These are phyloP conservation scores for Plectrocnemia conspersa DNA, from an alignment of 1,140 invertebrate genomes.

Conservation along the genomic window DNA sequence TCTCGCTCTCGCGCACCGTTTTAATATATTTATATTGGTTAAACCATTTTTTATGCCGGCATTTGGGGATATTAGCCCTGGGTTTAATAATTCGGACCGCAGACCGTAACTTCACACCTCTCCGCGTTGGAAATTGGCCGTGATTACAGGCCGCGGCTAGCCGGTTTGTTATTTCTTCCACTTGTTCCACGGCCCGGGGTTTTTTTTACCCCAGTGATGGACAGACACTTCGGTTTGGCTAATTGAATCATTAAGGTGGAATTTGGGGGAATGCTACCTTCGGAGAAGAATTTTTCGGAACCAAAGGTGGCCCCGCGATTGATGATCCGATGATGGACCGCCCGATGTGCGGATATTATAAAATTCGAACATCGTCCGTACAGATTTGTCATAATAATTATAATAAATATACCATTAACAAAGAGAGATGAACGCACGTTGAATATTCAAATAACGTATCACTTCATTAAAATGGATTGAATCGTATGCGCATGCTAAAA, in stretches of 20 bases:
- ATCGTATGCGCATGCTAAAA: too few species aligned
- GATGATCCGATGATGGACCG: slow-evolving; percentile 9
- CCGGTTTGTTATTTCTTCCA: slow-evolving; percentile 30
- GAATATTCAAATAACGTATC: too few species aligned
- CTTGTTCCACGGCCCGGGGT: neutral
- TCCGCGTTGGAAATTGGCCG: slow-evolving; percentile 31
- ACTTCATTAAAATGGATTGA: too few species aligned
- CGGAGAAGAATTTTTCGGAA: neutral
- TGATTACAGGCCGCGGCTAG: slow-evolving; percentile 27
- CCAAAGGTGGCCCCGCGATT: slow-evolving; percentile 2
- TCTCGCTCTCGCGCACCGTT: neutral
- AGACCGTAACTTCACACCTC: slow-evolving; percentile 31
- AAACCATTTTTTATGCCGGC: slow-evolving; percentile 17
- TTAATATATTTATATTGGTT: slow-evolving; percentile 23
- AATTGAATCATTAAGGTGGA: slow-evolving; percentile 35
- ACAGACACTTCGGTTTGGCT: slow-evolving; percentile 31
- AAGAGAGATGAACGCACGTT: too few species aligned
- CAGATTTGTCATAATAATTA: slow-evolving; percentile 6
- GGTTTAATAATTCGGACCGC: slow-evolving; percentile 17
- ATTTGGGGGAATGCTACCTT: slow-evolving; percentile 30
- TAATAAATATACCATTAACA: slow-evolving; percentile 3
- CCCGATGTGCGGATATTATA: slow-evolving; percentile 7
- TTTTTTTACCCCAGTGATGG: slow-evolving; percentile 15
- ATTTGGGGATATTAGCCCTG: slow-evolving; percentile 6
- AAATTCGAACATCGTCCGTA: too few species aligned